Evolutionary conservation across 2,797 vertebrate genomes (phyloP).

Genomic region (Valencia hispanica): DNA sequence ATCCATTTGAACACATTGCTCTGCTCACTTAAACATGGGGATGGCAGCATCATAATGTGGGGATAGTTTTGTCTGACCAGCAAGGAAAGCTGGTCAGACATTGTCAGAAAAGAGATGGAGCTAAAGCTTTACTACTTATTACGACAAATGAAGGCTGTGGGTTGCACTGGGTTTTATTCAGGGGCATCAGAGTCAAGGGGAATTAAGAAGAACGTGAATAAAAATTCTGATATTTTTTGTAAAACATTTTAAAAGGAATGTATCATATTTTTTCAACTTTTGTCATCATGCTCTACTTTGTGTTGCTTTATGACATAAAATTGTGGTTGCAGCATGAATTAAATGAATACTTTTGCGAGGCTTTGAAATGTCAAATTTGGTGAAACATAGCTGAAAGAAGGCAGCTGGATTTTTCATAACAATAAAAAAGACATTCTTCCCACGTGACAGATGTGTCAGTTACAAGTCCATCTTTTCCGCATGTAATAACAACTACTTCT

Average conservation of each 20-base stretch:
- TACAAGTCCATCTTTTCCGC: constrained; percentile 6
- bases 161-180: not conserved
- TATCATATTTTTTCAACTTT: not conserved
- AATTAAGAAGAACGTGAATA: no score
- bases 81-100: no score
- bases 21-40: not conserved
- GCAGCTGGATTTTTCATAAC: not conserved
- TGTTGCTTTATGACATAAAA: not conserved
- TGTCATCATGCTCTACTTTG: not conserved
- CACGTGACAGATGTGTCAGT: not conserved
- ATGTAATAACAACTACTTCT: constrained; percentile 17
- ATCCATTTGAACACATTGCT: not conserved
- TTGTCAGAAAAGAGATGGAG: not conserved
- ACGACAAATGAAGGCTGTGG: not conserved
- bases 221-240: not conserved
- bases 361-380: not conserved
- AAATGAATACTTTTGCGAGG: not conserved
- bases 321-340: not conserved
- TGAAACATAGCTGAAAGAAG: not conserved
- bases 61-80: not conserved
- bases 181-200: not conserved
- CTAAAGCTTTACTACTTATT: not conserved
- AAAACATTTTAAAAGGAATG: not conserved
- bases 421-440: constrained; percentile 3
- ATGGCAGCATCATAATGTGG: not conserved